A percentile compares a stretch with the other conserved stretches of the same genome.
phyloP scores from a whole-genome alignment of 2,113 vertebrate genomes.

The Xiphophorus couchianus region DNA sequence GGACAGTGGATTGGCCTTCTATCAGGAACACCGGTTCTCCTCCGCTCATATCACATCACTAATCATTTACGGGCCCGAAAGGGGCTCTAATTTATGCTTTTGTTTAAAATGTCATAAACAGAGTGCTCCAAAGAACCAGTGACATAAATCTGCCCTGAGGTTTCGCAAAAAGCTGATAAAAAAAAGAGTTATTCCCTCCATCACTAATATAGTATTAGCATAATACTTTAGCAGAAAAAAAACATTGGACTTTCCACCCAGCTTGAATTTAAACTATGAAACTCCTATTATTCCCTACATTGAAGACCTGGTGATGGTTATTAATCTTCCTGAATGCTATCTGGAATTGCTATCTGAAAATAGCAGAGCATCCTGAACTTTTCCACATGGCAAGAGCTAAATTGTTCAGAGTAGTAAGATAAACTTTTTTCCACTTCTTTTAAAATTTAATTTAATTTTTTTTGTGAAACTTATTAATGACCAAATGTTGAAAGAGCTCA shows the following conservation, averaged over 20 bases:
- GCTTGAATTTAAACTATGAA: background rate
- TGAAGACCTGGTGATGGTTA: background rate
- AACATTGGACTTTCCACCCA: background rate
- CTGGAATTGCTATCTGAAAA: background rate
- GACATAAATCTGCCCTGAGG: too few species aligned
- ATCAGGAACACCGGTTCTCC: slow-evolving; percentile 10
- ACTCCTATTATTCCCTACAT: background rate
- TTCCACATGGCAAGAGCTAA: background rate
- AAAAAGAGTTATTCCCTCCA: slow-evolving; percentile 1
- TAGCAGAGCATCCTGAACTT: background rate
- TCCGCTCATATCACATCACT: slow-evolving; percentile 1
- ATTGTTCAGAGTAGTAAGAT: background rate
- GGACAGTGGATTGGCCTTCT: slow-evolving; percentile 8
- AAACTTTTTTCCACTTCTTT: background rate
- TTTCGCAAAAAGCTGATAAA: background rate
- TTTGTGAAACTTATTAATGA: too few species aligned
- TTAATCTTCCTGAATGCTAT: background rate
- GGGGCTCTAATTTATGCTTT: background rate
- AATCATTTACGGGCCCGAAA: background rate
- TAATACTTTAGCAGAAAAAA: too few species aligned
- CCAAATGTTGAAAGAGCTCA: background rate
- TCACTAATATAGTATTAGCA: background rate
- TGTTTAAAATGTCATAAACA: slow-evolving; percentile 21
- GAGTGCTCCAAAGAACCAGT: background rate
- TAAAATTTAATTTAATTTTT: too few species aligned